Base-by-base conservation (phyloP, 2,888 invertebrate species). In the Melanotus villosus region DNA sequence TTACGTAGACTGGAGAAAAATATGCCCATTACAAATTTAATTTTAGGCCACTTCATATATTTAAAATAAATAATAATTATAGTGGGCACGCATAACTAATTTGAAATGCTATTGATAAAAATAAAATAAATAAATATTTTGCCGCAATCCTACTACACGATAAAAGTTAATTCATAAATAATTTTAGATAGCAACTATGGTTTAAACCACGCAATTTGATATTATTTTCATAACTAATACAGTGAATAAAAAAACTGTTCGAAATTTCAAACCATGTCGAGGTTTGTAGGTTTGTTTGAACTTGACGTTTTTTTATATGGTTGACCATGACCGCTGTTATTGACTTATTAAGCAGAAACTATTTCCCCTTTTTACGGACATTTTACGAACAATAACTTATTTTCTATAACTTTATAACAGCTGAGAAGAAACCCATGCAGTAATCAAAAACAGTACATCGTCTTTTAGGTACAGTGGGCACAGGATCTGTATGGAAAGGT, bases 401-500 rank as follows among this genome's bases (percentile, higher is more conserved):
- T 38, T n/a, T 14, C 10, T 12, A 14, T n/a, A n/a, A 2, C 2
- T 12, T 38, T 5, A 38, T 12, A 38, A 5, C 1, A 2, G 6
- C 9, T 21, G 14, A 45, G 7, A 9, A 2, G 26, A 14, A 10
- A 30, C 32, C 10, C 9, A 52, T 32, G 32, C 52, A 52, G 26
- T 5, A 16, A 18, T 16, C 18, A 41, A 14, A 16, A 41, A 16
- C 16, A 41, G 41, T 12, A 34, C 19, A 14, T 23, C 21, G 23
- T 23, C 41, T 41, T n/a, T 16, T 19, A 47, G 9, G 52, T n/a
- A n/a, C n/a, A n/a, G n/a, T n/a, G n/a, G n/a, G n/a, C n/a, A 32
- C 16, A 38, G 18, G 52, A 52, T 56, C 54, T 64, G 41, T 34
- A 63, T 63, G 52, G 30, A 32, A 56, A 47, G 65, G 65, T 65